Base-by-base conservation (phyloP, 2,113 vertebrate species). In the Sclerurus mexicanus region DNA sequence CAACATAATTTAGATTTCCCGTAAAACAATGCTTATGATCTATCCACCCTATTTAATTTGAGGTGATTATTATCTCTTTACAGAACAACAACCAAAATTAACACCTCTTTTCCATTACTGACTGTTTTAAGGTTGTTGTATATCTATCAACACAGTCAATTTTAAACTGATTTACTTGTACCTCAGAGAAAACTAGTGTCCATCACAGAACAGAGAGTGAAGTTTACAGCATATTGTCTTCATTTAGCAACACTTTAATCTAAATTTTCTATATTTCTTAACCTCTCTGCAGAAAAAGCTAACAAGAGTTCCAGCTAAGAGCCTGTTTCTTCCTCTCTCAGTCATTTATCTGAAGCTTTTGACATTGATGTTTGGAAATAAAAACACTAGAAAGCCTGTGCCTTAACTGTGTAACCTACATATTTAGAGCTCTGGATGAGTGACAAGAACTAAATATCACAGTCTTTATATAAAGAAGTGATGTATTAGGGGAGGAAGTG, bases 1-100 rank as follows among this genome's bases (percentile, higher is more conserved):
- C 73, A 93, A 96, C 55, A 14, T 91, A 97, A 96, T 98, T 96
- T 96, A 97, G 83, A 94, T 97, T 96, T 97, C 90, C 60, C 76
- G 91, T 33, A 95, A 98, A 95, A 79, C 90, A 93, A 89, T 81
- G 80, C 83, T 73, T 81, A 95, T 92, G 88, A 95, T 93, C 76
- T 91, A 89, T 46, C 73, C 52, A 91, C 20, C 8, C 40, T 81
- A 14, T 90, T 96, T 96, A 96, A 94, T 96, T 91, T 95, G 44
- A 97, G 82, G 82, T 95, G 93, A 78, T 97, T 96, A 93, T 96
- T 96, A 95, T 96, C 59, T 55, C 42, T 66, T 95, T 95, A 90
- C 59, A 90, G 91, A 95, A 85, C 7, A 95, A 71, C 73, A 84
- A 94, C 74, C 37, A 69, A 96, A 85, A 89, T 96, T 90, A 95